These are phyloP conservation scores for Apotomis capreana DNA, from an alignment of 2,888 invertebrate species.

Conservation along the genomic window DNA sequence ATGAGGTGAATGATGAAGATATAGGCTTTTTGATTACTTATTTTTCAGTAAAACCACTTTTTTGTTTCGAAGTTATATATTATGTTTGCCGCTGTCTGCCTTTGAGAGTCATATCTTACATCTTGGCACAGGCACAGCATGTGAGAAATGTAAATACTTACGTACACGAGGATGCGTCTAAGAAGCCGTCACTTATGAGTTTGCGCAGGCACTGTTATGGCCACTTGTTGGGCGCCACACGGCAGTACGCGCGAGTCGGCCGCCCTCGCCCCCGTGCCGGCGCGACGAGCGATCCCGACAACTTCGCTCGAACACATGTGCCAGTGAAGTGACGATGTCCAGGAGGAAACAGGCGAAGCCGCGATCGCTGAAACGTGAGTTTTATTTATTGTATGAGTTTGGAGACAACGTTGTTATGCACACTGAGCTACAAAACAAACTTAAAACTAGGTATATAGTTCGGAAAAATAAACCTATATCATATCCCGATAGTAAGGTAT, in stretches of 20 bases:
- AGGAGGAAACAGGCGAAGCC: slow-evolving; percentile 89
- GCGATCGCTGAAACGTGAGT: slow-evolving; percentile 87
- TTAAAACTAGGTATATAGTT: too few relatives aligned
- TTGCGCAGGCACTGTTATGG: slow-evolving; percentile 77
- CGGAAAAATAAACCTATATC: too few relatives aligned
- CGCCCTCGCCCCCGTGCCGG: slow-evolving; percentile 55
- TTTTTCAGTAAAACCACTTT: too few relatives aligned
- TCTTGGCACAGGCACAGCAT: too few relatives aligned
- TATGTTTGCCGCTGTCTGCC: too few relatives aligned
- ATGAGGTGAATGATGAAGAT: too few relatives aligned
- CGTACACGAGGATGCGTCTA: slow-evolving; percentile 48
- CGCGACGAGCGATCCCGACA: slow-evolving; percentile 34
- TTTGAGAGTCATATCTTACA: too few relatives aligned
- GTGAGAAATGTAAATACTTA: not conserved
- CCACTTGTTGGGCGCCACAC: slow-evolving; percentile 83
- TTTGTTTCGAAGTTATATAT: too few relatives aligned
- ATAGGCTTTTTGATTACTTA: too few relatives aligned
- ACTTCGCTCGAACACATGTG: slow-evolving; percentile 37
- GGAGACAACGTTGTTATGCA: too few relatives aligned
- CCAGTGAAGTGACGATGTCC: slow-evolving; percentile 78
- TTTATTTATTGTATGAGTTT: slow-evolving; percentile 1
- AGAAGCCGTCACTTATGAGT: slow-evolving; percentile 64
- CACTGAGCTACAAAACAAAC: too few relatives aligned
- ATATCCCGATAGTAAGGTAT: too few relatives aligned
- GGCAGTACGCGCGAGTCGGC: slow-evolving; percentile 75